Evolutionary conservation across 2,888 invertebrate species (phyloP).

Genomic region (Cotesia congregata): DNA sequence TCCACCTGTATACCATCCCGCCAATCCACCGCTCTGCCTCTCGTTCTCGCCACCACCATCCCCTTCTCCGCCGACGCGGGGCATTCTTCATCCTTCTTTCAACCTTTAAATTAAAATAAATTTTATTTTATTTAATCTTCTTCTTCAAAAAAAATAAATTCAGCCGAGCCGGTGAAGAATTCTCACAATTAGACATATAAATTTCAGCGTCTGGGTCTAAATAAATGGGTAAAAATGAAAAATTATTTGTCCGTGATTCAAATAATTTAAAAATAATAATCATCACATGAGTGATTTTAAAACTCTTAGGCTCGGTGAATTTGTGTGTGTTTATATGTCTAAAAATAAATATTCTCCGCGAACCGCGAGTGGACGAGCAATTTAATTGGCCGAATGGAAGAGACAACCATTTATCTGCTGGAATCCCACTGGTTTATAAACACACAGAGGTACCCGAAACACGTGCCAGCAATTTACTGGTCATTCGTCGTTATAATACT

Average conservation of each 20-base stretch:
- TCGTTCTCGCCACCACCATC: constrained; percentile 57
- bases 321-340: neutral
- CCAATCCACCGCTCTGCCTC: constrained; percentile 44
- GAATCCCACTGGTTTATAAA: constrained; percentile 1
- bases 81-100: constrained; percentile 69
- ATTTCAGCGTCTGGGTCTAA: neutral
- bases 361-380: neutral
- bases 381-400: neutral
- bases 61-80: constrained; percentile 66
- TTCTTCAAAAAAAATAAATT: too few species aligned
- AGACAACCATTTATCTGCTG: constrained; percentile 1
- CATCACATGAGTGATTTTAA: neutral
- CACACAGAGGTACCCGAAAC: constrained; percentile 3
- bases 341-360: neutral
- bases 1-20: constrained; percentile 63
- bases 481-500: neutral
- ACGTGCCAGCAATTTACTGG: constrained; percentile 12
- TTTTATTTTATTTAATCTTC: too few species aligned
- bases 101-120: constrained; percentile 48
- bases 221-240: neutral
- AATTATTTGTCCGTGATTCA: neutral
- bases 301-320: neutral
- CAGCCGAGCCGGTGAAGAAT: too few species aligned
- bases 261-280: neutral
- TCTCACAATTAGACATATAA: neutral